Percentiles rank a stretch among this genome's conserved stretches.
These are phyloP conservation scores for Muscidifurax raptorellus DNA, from an alignment of 1,140 invertebrate species.

Conservation along the genomic window DNA sequence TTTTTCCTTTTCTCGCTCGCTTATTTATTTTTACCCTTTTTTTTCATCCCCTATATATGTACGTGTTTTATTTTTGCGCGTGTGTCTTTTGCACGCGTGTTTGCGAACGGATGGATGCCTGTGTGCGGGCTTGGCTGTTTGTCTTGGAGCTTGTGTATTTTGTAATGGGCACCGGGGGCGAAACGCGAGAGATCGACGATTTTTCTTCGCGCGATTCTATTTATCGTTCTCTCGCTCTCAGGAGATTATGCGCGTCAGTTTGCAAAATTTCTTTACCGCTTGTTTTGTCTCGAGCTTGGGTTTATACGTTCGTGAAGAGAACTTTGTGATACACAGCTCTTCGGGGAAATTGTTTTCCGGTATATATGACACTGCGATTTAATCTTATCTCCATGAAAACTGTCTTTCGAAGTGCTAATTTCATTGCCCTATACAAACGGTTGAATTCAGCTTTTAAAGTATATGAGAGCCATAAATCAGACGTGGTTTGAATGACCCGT, in stretches of 20 bases:
- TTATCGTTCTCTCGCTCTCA: background rate
- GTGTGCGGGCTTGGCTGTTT: background rate
- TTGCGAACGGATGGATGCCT: background rate
- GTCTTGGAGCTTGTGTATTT: background rate
- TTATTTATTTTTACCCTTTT: conserved; percentile 48
- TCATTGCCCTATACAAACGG: no score
- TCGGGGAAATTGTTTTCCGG: background rate
- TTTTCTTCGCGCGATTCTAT: conserved; percentile 19
- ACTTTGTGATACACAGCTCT: background rate
- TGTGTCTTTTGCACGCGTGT: background rate
- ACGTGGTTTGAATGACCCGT: no score
- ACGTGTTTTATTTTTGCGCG: conserved; percentile 24
- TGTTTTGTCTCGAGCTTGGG: background rate
- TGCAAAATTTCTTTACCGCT: background rate
- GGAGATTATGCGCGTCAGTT: no score
- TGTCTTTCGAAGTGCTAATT: no score
- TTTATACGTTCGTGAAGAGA: background rate
- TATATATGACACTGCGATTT: no score
- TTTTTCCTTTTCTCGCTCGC: conserved; percentile 40
- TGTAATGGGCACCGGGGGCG: background rate
- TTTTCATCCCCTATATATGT: conserved; percentile 52
- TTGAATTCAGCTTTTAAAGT: no score
- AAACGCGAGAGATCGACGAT: conserved; percentile 21
- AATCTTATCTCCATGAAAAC: no score
- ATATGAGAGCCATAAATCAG: no score